Conservation (phyloP, 1,140 invertebrate genomes). For the Sinonovacula constricta region DNA sequence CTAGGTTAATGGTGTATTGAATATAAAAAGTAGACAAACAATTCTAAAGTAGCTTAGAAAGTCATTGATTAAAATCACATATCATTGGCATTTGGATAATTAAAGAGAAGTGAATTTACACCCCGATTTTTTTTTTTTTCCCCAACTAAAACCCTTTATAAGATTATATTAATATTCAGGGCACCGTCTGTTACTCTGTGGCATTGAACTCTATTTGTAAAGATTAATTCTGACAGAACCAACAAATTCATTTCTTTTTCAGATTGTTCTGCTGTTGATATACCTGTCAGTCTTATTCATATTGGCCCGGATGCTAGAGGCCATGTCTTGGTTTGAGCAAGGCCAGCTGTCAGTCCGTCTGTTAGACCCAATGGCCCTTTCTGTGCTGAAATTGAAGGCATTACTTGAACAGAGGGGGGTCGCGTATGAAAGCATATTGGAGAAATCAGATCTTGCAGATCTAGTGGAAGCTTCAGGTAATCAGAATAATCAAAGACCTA, state of each 20-base stretch:
- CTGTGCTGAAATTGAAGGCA: constrained; percentile 80
- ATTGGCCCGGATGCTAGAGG: constrained; percentile 77
- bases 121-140: neutral
- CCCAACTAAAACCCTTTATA: neutral
- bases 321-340: constrained; percentile 75
- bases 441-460: constrained; percentile 80
- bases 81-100: neutral
- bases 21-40: no score
- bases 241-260: neutral
- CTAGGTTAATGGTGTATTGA: no score
- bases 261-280: constrained; percentile 68
- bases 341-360: constrained; percentile 72
- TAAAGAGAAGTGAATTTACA: neutral
- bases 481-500: no score
- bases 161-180: neutral
- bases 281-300: constrained; percentile 77
- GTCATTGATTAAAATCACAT: no score
- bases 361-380: constrained; percentile 80
- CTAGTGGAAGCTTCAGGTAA: constrained; percentile 80
- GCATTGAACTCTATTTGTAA: neutral
- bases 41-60: no score
- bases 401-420: constrained; percentile 80
- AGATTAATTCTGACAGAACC: neutral
- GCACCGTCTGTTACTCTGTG: neutral
- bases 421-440: constrained; percentile 79